Evolutionary conservation across 2,113 vertebrate species (phyloP).

Genomic region (Gobiocypris rarus): DNA sequence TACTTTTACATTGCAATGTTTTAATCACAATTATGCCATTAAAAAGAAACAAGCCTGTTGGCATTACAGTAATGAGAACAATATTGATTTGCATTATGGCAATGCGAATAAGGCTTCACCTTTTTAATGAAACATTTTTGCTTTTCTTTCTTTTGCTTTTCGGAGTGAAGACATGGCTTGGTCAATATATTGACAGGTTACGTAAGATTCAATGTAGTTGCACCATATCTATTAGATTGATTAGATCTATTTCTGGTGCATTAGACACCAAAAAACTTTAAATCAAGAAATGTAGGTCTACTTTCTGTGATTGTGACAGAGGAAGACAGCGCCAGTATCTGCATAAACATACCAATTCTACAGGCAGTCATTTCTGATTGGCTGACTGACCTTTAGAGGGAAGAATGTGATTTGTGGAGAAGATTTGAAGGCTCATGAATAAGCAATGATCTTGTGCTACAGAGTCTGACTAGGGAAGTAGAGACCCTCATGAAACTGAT

Average conservation of each 20-base stretch:
- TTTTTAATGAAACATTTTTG: neutral
- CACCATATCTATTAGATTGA: neutral
- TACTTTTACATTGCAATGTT: neutral
- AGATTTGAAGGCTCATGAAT: conserved; percentile 48
- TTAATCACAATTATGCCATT: neutral
- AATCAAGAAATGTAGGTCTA: neutral
- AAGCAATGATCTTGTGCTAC: conserved; percentile 43
- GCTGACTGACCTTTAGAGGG: conserved; percentile 38
- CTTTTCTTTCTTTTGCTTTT: no score
- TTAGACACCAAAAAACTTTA: neutral
- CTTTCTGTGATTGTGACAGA: neutral
- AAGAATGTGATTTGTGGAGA: conserved; percentile 37
- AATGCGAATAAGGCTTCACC: neutral
- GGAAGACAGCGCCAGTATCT: neutral
- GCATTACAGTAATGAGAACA: neutral
- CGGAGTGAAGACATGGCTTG: neutral
- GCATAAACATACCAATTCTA: conserved; percentile 23
- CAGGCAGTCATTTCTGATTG: conserved; percentile 38
- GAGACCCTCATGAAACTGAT: conserved; percentile 12
- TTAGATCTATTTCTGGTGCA: neutral
- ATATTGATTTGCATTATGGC: no score
- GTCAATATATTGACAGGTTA: neutral
- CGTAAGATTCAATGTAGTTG: neutral
- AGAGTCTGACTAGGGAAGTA: conserved; percentile 24
- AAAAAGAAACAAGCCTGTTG: neutral